Evolutionary conservation across 2,888 invertebrate genomes (phyloP).

Genomic region (Tridacna crocea): DNA sequence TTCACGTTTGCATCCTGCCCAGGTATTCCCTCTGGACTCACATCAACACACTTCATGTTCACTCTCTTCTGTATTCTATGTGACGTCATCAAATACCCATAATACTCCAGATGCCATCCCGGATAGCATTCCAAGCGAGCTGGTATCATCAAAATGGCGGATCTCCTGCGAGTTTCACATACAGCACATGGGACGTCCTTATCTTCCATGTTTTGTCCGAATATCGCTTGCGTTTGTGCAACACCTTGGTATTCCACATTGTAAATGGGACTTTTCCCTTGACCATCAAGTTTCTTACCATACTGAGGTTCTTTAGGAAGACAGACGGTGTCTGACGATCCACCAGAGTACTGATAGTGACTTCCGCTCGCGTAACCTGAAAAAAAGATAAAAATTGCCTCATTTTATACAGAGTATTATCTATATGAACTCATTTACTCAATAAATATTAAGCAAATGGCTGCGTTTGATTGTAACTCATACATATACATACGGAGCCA

Average conservation of each 20-base stretch:
- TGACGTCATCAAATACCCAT: constrained; percentile 9
- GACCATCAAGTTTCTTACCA: not conserved
- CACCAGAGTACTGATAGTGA: not conserved
- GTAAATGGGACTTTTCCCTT: not conserved
- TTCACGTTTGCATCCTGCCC: not conserved
- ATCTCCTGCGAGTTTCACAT: not conserved
- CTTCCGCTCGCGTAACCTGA: constrained; percentile 13
- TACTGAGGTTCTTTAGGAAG: constrained; percentile 9
- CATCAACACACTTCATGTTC: constrained; percentile 5
- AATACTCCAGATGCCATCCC: constrained; percentile 10
- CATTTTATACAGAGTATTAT: too few species aligned
- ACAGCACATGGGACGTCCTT: constrained; percentile 21
- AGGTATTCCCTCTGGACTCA: not conserved
- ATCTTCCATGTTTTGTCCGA: not conserved
- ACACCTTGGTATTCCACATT: not conserved
- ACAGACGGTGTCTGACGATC: not conserved
- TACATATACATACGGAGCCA: too few species aligned
- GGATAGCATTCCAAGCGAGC: constrained; percentile 6
- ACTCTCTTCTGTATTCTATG: not conserved
- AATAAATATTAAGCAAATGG: too few species aligned
- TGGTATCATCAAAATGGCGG: constrained; percentile 11
- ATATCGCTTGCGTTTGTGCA: not conserved
- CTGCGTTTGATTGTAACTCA: too few species aligned
- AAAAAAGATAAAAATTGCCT: too few species aligned
- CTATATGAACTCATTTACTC: too few species aligned